Percentiles rank a stretch among this genome's conserved stretches.
phyloP scores from a whole-genome alignment of 2,113 vertebrate species.

The Rhizomys pruinosus region DNA sequence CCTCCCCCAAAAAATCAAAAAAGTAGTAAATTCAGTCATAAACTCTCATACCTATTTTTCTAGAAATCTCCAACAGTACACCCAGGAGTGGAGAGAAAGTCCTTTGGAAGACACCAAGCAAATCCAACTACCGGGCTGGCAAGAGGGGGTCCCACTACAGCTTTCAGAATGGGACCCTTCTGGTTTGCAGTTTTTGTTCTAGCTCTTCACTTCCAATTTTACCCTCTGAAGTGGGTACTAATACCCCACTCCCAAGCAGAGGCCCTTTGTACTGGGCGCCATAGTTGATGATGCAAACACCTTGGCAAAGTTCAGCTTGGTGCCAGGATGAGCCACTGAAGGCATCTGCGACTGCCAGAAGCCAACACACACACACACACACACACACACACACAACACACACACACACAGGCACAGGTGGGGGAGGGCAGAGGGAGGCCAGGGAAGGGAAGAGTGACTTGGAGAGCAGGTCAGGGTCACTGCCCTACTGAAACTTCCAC shows the following conservation, averaged over 20 bases:
- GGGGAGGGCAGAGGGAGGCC: too few species aligned
- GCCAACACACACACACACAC: not conserved
- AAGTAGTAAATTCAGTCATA: too few species aligned
- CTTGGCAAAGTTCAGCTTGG: slow-evolving; percentile 69
- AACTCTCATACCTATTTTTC: not conserved
- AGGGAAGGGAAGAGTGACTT: not conserved
- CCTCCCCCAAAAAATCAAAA: too few species aligned
- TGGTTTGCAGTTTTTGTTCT: not conserved
- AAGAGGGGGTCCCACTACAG: slow-evolving; percentile 31
- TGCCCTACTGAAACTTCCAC: slow-evolving; percentile 74
- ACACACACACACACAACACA: not conserved
- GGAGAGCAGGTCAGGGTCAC: slow-evolving; percentile 39
- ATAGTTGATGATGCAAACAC: slow-evolving; percentile 56
- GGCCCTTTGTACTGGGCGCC: slow-evolving; percentile 62
- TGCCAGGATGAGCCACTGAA: slow-evolving; percentile 70
- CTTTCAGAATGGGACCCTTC: slow-evolving; percentile 47
- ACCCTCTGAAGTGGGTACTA: slow-evolving; percentile 46
- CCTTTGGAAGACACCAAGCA: slow-evolving; percentile 26
- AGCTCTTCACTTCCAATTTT: slow-evolving; percentile 62
- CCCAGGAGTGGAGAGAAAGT: slow-evolving; percentile 27
- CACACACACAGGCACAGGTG: not conserved
- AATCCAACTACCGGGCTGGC: slow-evolving; percentile 25
- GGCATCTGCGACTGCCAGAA: slow-evolving; percentile 67
- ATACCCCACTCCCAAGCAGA: slow-evolving; percentile 53
- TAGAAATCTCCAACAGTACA: not conserved